Evolutionary conservation across 2,888 invertebrate genomes (phyloP).

Genomic region (Drosophila kanekoi): DNA sequence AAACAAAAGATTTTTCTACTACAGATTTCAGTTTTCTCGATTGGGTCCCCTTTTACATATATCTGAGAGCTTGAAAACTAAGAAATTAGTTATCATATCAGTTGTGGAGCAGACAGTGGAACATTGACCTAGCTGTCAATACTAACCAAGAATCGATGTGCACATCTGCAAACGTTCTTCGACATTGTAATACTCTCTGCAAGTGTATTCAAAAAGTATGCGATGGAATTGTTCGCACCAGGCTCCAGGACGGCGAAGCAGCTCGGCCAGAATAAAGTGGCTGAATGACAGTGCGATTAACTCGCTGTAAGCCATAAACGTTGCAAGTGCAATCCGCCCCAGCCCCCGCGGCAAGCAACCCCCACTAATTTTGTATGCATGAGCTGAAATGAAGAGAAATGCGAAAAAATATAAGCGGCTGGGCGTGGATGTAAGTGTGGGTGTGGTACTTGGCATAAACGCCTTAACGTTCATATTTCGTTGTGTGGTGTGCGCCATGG

Average conservation of each 20-base stretch:
- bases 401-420: conserved; percentile 35
- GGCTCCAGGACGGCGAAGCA: conserved; percentile 31
- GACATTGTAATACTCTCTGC: neutral
- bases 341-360: neutral
- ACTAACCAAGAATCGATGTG: no score
- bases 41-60: no score
- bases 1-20: no score
- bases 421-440: conserved; percentile 16
- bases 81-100: no score
- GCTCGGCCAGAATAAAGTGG: conserved; percentile 52
- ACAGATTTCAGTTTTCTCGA: no score
- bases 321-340: conserved; percentile 42
- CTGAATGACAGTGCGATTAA: conserved; percentile 79
- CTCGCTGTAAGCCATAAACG: conserved; percentile 78
- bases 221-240: conserved; percentile 38
- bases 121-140: no score
- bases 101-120: no score
- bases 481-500: conserved; percentile 20
- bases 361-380: conserved; percentile 81
- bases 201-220: conserved; percentile 17
- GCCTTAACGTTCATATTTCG: conserved; percentile 72
- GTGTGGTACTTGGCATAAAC: conserved; percentile 40
- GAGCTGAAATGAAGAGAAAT: conserved; percentile 70
- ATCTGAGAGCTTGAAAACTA: no score
- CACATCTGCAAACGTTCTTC: no score